Conservation (phyloP, 1,140 invertebrate genomes). For the Calephelis virginiensis region DNA sequence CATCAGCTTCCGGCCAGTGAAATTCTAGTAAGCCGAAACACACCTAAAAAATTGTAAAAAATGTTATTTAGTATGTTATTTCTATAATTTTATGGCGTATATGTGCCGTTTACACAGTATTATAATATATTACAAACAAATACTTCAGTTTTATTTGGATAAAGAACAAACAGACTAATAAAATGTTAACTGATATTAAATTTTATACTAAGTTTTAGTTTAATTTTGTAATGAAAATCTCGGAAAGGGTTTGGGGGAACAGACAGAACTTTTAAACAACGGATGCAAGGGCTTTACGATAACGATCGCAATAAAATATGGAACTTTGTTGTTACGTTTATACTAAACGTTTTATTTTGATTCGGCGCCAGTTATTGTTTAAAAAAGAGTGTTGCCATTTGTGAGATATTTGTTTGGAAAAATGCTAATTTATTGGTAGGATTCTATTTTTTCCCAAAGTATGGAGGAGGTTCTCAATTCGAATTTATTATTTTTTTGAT, state of each 20-base stretch:
- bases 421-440: no score
- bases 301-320: constrained; percentile 77
- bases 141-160: not conserved
- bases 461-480: no score
- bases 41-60: no score
- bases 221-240: constrained; percentile 68
- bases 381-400: constrained; percentile 15
- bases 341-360: constrained; percentile 76
- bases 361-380: constrained; percentile 57
- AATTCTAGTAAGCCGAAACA: no score
- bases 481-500: no score
- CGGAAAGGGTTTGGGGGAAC: constrained; percentile 45
- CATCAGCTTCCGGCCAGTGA: no score
- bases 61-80: no score
- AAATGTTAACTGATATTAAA: constrained; percentile 30
- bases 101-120: no score
- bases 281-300: constrained; percentile 65
- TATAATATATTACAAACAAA: no score
- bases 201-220: constrained; percentile 54
- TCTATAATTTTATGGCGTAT: no score
- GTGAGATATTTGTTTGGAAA: no score
- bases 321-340: constrained; percentile 71
- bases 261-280: constrained; percentile 58
- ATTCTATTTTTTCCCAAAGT: no score
- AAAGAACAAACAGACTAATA: constrained; percentile 1